Base-by-base conservation (phyloP, 2,797 vertebrate genomes). In the Craterocephalus amniculus region DNA sequence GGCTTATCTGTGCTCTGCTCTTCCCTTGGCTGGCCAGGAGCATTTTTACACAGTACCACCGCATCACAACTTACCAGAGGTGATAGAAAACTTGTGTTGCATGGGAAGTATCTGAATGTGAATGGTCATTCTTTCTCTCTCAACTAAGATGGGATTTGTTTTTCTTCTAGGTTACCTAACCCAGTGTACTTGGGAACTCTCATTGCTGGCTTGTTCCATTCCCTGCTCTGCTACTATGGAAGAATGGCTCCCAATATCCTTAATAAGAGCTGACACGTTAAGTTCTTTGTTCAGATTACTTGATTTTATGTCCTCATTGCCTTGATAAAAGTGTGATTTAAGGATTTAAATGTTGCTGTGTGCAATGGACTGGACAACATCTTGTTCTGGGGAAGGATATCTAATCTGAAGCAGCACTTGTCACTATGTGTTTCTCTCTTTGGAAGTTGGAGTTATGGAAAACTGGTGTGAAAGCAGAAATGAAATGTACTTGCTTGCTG, bases 191-290 rank as follows among this genome's bases (percentile, higher is more conserved):
- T 95, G 76, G 95, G 95, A 68, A 93, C 92, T 0, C 91, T 96
- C 59, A 74, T 89, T 9, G 94, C 95, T 29, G 94, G 93, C 29
- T 58, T 95, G 58, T 76, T 94, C 40, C 94, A 96, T 83, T 93
- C 95, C 5, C 74, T 93, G 62, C 79, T 94, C 67, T 95, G 95
- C 82, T 95, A 95, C 80, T 93, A 90, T 79, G 91, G 78, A 72
- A 95, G 87, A 87, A 90, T 96, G 48, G 74, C 94, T 75, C 92
- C 91, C 74, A 92, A 95, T 96, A 95, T 96, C 95, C 94, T 95
- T 93, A 4, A 69, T 6, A 49, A 72, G 31, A 70, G 9, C 3
- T 14, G 1, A 18, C 16, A 63, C 0, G 0, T 64, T 34, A 51
- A 34, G 6, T 56, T 11, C 52, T 26, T 13, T 58, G 0, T 5